Base-by-base conservation (phyloP, 2,113 vertebrate species). In the Mormyrus iriodes region DNA sequence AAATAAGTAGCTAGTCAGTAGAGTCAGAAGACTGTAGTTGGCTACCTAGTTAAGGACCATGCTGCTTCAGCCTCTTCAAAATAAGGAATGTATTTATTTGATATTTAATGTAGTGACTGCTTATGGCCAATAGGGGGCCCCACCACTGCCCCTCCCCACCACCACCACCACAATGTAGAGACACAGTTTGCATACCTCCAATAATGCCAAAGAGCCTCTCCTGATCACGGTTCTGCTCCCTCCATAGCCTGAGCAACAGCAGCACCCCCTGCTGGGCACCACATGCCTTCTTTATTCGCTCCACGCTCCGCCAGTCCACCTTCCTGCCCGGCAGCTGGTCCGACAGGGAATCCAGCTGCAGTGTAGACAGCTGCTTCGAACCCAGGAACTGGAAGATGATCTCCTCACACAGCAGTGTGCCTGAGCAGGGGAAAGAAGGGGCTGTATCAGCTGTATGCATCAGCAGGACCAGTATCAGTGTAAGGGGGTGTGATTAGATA, bases 281-380 rank as follows among this genome's bases (percentile, higher is more conserved):
- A 73, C 97, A 97, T 79, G 91, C 92, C 91, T 96, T 96, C 93
- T 97, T 97, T 92, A 98, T 95, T 76, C 85, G 94, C 90, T 98
- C 97, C 0, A 98, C 90, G 2, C 93, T 97, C 93, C 97, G 97
- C 6, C 88, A 91, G 52, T 95, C 97, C 87, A 98, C 93, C 91
- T 93, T 97, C 31, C 93, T 95, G 4, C 97, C 97, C 5, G 98
- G 98, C 89, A 99, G 94, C 90, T 93, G 97, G 76, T 97, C 96
- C 53, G 96, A 90, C 15, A 99, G 93, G 3, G 93, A 89, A 46
- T 96, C 97, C 21, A 97, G 92, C 6, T 93, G 95, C 88, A 96
- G 95, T 0, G 97, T 98, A 99, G 83, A 98, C 95, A 0, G 97
- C 97, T 91, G 99, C 97, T 88, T 99, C 98, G 15, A 98, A 99